A percentile compares a stretch with the other conserved stretches of the same genome.
Conservation (phyloP, 2,888 invertebrate genomes). For the Morinoia aosen region DNA sequence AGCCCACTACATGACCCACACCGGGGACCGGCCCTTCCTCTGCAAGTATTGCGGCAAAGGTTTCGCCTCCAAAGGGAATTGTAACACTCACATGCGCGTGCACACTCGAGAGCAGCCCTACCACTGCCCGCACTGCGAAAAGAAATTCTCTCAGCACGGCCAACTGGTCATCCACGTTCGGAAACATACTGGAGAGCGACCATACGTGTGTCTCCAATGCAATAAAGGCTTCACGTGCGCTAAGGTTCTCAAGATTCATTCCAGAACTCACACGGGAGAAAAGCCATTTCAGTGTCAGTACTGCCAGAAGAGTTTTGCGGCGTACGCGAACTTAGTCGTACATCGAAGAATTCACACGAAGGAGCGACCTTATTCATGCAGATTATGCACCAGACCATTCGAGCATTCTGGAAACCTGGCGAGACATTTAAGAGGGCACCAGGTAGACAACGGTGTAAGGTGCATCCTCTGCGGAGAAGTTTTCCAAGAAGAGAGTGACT, state of each 20-base stretch:
- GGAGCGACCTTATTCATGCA: constrained; percentile 66
- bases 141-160: constrained; percentile 67
- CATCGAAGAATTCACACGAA: constrained; percentile 67
- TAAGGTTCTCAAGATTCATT: constrained; percentile 68
- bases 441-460: constrained; percentile 61
- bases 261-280: constrained; percentile 67
- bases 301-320: constrained; percentile 67
- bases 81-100: constrained; percentile 66
- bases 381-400: constrained; percentile 66
- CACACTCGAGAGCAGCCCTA: constrained; percentile 67
- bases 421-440: constrained; percentile 64
- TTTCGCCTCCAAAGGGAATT: constrained; percentile 67
- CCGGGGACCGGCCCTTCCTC: constrained; percentile 64
- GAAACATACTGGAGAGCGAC: constrained; percentile 67
- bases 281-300: constrained; percentile 67
- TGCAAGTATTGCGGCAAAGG: constrained; percentile 67
- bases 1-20: constrained; percentile 66
- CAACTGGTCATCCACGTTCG: constrained; percentile 67
- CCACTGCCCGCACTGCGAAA: constrained; percentile 66
- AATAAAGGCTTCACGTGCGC: constrained; percentile 67
- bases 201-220: constrained; percentile 65
- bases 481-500: constrained; percentile 60
- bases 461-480: constrained; percentile 66
- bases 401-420: constrained; percentile 67
- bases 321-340: constrained; percentile 67